Percentiles rank a stretch among this genome's conserved stretches.
Evolutionary conservation across 2,797 vertebrate genomes (phyloP).

Genomic region (Pagetopsis macropterus): DNA sequence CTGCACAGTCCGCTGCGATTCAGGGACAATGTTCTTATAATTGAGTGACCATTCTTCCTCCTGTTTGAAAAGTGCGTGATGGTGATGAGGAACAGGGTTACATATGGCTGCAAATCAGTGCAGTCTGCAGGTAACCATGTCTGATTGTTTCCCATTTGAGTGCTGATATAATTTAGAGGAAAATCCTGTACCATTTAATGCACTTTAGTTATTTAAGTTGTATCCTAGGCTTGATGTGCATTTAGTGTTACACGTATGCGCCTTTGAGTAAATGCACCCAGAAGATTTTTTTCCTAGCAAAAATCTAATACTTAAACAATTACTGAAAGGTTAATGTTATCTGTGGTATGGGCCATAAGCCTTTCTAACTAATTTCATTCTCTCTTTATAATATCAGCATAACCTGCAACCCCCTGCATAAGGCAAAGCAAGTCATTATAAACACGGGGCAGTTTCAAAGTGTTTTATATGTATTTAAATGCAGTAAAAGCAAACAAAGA

Average conservation of each 20-base stretch:
- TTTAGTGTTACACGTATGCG: neutral
- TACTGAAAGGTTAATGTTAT: slow-evolving; percentile 17
- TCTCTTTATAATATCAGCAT: slow-evolving; percentile 4
- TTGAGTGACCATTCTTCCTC: slow-evolving; percentile 93
- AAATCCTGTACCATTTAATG: slow-evolving; percentile 1
- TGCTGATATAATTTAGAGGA: slow-evolving; percentile 17
- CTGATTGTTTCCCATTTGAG: slow-evolving; percentile 5
- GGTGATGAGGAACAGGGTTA: slow-evolving; percentile 84
- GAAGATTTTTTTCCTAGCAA: slow-evolving; percentile 21
- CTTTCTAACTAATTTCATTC: neutral
- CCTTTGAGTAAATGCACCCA: neutral
- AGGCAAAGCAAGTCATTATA: neutral
- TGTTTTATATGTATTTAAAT: neutral
- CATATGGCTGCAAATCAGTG: slow-evolving; percentile 41
- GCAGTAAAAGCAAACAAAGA: neutral
- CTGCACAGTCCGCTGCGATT: slow-evolving; percentile 86
- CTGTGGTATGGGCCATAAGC: neutral
- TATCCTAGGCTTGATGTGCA: neutral
- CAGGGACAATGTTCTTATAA: slow-evolving; percentile 98
- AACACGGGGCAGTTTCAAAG: neutral
- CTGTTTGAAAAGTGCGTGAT: slow-evolving; percentile 89
- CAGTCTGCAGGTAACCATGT: slow-evolving; percentile 30
- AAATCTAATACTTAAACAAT: slow-evolving; percentile 16
- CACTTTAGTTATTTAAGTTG: neutral
- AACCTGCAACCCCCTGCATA: neutral